Base-by-base conservation (phyloP, 2,797 vertebrate genomes). In the Hemitrygon akajei region DNA sequence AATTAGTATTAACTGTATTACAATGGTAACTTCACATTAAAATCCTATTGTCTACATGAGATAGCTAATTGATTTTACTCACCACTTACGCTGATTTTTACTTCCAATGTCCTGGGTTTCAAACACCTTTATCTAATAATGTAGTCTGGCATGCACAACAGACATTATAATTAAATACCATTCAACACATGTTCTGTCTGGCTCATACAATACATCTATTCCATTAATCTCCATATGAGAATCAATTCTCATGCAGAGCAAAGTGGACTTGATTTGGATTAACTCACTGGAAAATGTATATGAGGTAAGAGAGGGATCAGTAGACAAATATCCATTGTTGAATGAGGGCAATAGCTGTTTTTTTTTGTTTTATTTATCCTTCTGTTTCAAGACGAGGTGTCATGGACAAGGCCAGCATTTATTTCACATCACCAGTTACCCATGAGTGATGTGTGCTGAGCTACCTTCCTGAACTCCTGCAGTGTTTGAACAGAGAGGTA, bases 121-220 rank as follows among this genome's bases (percentile, higher is more conserved):
- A 91, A 91, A 91, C 22, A 73, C 22, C 86, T 73, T 47, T 27
- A 91, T 73, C 89, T 37, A 91, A 56, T 91, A 27, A 25, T 47
- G 25, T 91, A 25, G 11, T 47, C 11, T 71, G 89, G 37, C 66
- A 27, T 3, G 12, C 0, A 10, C 20, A 66, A 9, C n/a, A 16
- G 37, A 47, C 7, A 40, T 73, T 73, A 91, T 18, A 73, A 89
- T 73, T 47, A 6, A 40, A 47, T 47, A 47, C 37, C 66, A 25
- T 91, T 91, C 37, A 73, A 73, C 66, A 91, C 34, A 71, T 69
- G 87, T 73, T 91, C 87, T 69, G 66, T 71, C 66, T 91, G n/a
- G 66, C 66, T 22, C 20, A 5, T 40, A 66, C 87, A 71, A 40
- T 71, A 16, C 22, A 73, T 73, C 71, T 27, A 22, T 73, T 25